Conservation (phyloP, 2,113 vertebrate species). For the Propithecus coquereli region DNA sequence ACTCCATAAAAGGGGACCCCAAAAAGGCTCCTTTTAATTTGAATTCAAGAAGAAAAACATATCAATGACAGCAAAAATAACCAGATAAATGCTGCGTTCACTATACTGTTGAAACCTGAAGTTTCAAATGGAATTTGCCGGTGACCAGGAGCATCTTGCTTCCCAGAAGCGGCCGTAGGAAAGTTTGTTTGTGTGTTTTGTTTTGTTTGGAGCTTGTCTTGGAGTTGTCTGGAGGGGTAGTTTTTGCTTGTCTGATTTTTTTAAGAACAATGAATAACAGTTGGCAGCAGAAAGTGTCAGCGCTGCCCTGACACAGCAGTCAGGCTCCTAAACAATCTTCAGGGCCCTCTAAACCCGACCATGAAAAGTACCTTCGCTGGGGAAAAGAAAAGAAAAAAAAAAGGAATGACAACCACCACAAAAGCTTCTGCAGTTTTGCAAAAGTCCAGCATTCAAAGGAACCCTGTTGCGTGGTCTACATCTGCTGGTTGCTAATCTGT, state of each 20-base stretch:
- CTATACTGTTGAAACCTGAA: neutral
- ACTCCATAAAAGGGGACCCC: neutral
- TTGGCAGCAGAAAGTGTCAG: neutral
- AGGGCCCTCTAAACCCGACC: neutral
- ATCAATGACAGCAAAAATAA: neutral
- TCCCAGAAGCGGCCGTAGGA: neutral
- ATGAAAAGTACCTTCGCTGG: neutral
- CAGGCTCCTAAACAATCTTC: conserved; percentile 19
- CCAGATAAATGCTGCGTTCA: neutral
- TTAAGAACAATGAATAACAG: neutral
- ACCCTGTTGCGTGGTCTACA: conserved; percentile 1
- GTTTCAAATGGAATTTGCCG: neutral
- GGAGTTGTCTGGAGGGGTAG: neutral
- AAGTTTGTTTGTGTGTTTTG: neutral
- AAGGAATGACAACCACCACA: neutral
- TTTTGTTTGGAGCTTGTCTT: neutral
- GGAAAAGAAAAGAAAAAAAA: neutral
- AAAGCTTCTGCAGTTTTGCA: neutral
- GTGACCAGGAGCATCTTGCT: neutral
- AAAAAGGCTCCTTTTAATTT: neutral
- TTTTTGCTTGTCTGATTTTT: neutral
- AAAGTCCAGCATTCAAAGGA: neutral
- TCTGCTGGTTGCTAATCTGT: conserved; percentile 37
- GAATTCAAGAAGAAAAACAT: neutral
- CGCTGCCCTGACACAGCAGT: neutral